phyloP scores from a whole-genome alignment of 1,140 invertebrate genomes.

The Diabrotica virgifera region DNA sequence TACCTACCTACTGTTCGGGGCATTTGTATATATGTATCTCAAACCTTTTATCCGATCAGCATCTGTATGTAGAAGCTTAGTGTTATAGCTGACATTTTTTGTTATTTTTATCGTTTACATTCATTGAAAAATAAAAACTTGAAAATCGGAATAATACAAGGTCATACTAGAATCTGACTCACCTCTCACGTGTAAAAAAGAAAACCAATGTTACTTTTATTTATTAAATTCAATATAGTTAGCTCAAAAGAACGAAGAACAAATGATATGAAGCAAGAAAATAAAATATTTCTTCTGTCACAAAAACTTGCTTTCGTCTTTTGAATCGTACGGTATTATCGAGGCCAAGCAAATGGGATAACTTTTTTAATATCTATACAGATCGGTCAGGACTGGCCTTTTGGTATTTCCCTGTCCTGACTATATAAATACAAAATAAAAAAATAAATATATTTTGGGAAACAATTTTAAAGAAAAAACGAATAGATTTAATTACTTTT shows the following conservation, averaged over 20 bases:
- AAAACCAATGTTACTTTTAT: neutral
- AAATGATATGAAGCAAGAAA: slow-evolving; percentile 13
- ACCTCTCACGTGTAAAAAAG: neutral
- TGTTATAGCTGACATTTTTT: no score
- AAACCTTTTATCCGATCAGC: no score
- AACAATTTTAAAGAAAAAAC: no score
- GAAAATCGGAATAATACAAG: neutral
- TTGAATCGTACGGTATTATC: slow-evolving; percentile 20
- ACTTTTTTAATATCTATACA: slow-evolving; percentile 22
- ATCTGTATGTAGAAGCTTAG: no score
- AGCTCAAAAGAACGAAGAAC: neutral
- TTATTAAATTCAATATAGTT: slow-evolving; percentile 3
- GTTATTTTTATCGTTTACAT: no score
- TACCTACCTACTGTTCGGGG: no score
- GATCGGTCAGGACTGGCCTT: neutral
- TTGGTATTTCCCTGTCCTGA: no score
- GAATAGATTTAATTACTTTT: no score
- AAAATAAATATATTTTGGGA: no score
- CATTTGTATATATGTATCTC: no score
- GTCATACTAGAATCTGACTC: neutral
- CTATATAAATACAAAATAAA: no score
- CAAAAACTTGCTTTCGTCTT: slow-evolving; percentile 18
- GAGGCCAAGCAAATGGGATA: slow-evolving; percentile 21
- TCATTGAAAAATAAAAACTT: no score
- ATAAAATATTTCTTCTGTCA: slow-evolving; percentile 15